Percentiles rank a stretch among this genome's conserved stretches.
These are phyloP conservation scores for Idaea biselata DNA, from an alignment of 2,888 invertebrate species.

Conservation along the genomic window DNA sequence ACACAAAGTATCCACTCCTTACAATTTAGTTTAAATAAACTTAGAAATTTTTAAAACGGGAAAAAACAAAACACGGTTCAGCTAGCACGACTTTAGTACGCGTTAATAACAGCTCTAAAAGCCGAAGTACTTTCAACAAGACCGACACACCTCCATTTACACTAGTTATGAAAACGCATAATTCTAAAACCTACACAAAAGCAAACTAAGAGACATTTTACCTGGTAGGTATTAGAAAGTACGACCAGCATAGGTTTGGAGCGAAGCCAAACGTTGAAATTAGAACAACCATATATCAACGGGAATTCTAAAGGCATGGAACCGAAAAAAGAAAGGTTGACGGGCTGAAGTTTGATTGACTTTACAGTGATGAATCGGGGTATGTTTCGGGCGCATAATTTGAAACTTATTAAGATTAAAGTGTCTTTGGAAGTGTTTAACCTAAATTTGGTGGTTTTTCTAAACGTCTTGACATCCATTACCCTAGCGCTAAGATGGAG, in stretches of 20 bases:
- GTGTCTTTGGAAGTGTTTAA: too few species aligned
- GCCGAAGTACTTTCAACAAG: background rate
- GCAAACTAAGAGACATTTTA: background rate
- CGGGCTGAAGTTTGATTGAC: slow-evolving; percentile 27
- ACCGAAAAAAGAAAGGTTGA: slow-evolving; percentile 44
- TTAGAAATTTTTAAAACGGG: too few species aligned
- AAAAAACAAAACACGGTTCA: too few species aligned
- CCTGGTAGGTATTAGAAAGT: slow-evolving; percentile 24
- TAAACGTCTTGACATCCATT: too few species aligned
- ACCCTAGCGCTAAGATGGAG: too few species aligned
- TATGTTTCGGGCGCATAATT: background rate
- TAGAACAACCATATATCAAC: slow-evolving; percentile 60
- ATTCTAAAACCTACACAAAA: background rate
- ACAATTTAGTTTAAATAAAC: too few species aligned
- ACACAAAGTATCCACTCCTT: too few species aligned
- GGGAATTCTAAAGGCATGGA: slow-evolving; percentile 49
- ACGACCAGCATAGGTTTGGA: slow-evolving; percentile 38
- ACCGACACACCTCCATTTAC: background rate
- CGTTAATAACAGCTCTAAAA: background rate
- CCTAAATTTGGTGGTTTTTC: too few species aligned
- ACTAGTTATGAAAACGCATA: background rate
- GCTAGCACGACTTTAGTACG: background rate
- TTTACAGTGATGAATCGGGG: slow-evolving; percentile 5
- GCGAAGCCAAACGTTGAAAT: slow-evolving; percentile 47
- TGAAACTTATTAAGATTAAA: background rate